Percentiles rank a stretch among this genome's conserved stretches.
Conservation (phyloP, 1,140 invertebrate genomes). For the Heliconius congener region DNA sequence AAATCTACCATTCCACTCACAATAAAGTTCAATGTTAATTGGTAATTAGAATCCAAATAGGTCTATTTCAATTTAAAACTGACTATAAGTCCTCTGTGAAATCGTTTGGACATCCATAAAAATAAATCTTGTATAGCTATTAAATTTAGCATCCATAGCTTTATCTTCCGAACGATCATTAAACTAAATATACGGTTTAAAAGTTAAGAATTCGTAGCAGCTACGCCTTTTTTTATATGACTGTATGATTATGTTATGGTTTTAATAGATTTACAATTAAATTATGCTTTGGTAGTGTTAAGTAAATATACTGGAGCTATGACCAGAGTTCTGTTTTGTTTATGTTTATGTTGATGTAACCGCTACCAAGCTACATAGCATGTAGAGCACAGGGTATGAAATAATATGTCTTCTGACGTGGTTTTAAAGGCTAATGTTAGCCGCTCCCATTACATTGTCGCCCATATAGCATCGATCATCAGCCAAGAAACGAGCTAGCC, state of each 20-base stretch:
- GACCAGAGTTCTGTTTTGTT: conserved; percentile 46
- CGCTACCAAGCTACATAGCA: conserved; percentile 30
- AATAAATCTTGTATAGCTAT: conserved; percentile 25
- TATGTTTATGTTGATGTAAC: conserved; percentile 54
- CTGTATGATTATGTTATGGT: neutral
- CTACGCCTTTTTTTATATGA: neutral
- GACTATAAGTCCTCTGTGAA: conserved; percentile 8
- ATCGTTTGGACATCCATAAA: conserved; percentile 25
- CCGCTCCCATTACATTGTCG: conserved; percentile 1
- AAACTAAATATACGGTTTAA: conserved; percentile 27
- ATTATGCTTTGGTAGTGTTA: neutral
- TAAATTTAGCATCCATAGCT: conserved; percentile 30
- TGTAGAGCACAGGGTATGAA: conserved; percentile 20
- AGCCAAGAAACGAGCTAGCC: conserved; percentile 52
- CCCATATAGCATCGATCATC: conserved; percentile 28
- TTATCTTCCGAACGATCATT: conserved; percentile 25
- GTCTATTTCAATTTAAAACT: neutral
- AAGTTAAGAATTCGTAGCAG: neutral
- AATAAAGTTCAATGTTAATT: neutral
- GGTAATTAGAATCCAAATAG: neutral
- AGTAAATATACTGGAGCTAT: conserved; percentile 9
- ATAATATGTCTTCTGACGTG: conserved; percentile 26
- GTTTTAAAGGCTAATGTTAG: conserved; percentile 26
- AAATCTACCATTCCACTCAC: neutral
- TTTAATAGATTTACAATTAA: neutral